These are phyloP conservation scores for Drosophila parthenogenetica DNA, from an alignment of 2,888 invertebrate species.

Conservation along the genomic window DNA sequence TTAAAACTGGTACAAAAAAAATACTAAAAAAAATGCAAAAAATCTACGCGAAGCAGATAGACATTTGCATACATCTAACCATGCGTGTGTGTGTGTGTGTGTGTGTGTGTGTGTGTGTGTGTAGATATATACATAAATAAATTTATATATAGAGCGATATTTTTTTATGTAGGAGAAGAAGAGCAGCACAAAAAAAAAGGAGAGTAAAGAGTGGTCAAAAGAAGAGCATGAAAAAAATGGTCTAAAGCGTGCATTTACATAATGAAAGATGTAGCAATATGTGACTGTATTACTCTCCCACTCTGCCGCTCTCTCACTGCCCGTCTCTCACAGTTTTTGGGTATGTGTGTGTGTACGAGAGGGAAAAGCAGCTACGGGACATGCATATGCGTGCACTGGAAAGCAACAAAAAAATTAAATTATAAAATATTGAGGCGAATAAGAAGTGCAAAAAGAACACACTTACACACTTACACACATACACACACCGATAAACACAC, in stretches of 20 bases:
- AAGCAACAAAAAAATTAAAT: constrained; percentile 65
- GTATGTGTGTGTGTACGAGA: constrained; percentile 38
- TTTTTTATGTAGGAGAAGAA: constrained; percentile 43
- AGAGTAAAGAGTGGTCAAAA: constrained; percentile 4
- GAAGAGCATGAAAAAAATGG: constrained; percentile 36
- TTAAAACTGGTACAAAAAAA: constrained; percentile 58
- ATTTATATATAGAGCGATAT: constrained; percentile 43
- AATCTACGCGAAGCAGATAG: not conserved
- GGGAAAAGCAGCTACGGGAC: constrained; percentile 68
- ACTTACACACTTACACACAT: constrained; percentile 24
- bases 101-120: constrained; percentile 11
- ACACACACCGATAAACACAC: not conserved
- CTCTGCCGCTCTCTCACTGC: not conserved
- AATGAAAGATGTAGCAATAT: constrained; percentile 83
- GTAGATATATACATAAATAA: constrained; percentile 12
- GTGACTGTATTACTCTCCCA: constrained; percentile 36
- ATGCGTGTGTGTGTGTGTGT: constrained; percentile 9
- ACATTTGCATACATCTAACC: constrained; percentile 7
- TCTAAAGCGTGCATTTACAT: constrained; percentile 84
- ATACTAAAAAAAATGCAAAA: constrained; percentile 19
- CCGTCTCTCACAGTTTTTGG: constrained; percentile 10
- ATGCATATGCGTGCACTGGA: constrained; percentile 65
- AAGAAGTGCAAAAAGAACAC: constrained; percentile 68
- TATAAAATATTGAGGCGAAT: constrained; percentile 80
- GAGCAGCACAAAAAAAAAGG: constrained; percentile 19